Conservation (phyloP, 2,888 invertebrate genomes). For the Drosophila crucigera region DNA sequence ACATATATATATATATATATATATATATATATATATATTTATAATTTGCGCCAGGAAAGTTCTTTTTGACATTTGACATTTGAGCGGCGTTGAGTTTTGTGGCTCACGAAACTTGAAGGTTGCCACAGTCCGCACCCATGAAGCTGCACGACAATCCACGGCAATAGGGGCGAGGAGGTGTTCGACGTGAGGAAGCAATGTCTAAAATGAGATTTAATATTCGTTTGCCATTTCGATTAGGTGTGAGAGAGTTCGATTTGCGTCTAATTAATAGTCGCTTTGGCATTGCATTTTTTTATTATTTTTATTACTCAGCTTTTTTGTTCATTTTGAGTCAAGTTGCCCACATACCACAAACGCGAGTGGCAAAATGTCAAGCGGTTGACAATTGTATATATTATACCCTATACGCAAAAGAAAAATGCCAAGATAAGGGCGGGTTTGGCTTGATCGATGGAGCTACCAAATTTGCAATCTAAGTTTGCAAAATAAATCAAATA, state of each 20-base stretch:
- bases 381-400: conserved; percentile 40
- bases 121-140: conserved; percentile 56
- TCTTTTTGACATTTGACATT: conserved; percentile 73
- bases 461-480: background rate
- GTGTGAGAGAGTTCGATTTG: conserved; percentile 57
- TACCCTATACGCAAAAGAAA: background rate
- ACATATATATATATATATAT: too few relatives aligned
- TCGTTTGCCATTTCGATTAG: conserved; percentile 67
- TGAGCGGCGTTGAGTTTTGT: conserved; percentile 21
- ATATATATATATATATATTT: too few relatives aligned
- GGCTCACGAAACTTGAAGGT: conserved; percentile 68
- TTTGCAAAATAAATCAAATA: too few relatives aligned
- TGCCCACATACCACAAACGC: conserved; percentile 37
- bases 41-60: conserved; percentile 61
- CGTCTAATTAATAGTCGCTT: conserved; percentile 61
- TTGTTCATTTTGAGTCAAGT: conserved; percentile 23
- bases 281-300: conserved; percentile 55
- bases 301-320: conserved; percentile 43
- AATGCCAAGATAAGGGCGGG: background rate
- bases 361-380: conserved; percentile 48
- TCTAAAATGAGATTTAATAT: conserved; percentile 26
- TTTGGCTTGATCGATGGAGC: background rate
- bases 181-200: background rate
- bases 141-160: conserved; percentile 61
- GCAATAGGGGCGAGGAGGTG: conserved; percentile 13